Percentiles rank a stretch among this genome's conserved stretches.
Evolutionary conservation across 2,888 invertebrate genomes (phyloP).

Genomic region (Margaritifera margaritifera): DNA sequence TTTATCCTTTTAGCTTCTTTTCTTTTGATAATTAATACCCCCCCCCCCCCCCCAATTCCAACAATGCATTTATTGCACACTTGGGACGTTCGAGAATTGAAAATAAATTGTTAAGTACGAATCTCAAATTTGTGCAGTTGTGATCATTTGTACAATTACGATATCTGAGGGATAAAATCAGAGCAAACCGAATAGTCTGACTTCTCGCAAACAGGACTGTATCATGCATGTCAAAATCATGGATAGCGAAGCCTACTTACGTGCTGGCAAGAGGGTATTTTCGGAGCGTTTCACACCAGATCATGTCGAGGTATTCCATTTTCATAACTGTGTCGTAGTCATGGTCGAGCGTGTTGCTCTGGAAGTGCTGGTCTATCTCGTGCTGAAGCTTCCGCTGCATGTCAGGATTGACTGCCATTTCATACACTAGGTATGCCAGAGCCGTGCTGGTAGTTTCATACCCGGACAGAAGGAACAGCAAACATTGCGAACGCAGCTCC

Average conservation of each 20-base stretch:
- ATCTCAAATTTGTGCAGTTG: no score
- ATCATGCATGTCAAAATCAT: background rate
- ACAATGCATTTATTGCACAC: no score
- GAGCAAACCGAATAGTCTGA: no score
- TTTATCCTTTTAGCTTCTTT: no score
- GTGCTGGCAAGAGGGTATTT: conserved; percentile 71
- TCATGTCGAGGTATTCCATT: conserved; percentile 73
- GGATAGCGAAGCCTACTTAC: conserved; percentile 46
- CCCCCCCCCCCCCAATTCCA: no score
- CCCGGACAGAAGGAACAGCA: conserved; percentile 75
- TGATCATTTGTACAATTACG: no score
- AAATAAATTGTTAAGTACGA: no score
- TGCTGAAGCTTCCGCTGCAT: conserved; percentile 73
- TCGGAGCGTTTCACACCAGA: conserved; percentile 72
- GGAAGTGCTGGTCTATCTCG: conserved; percentile 71
- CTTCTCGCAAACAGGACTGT: background rate
- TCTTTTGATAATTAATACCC: no score
- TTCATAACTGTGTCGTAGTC: conserved; percentile 67
- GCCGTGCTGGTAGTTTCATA: conserved; percentile 76
- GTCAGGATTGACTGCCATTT: conserved; percentile 74
- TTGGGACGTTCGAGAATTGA: no score
- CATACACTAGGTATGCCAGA: conserved; percentile 73
- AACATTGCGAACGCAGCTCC: conserved; percentile 66
- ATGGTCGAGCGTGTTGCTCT: conserved; percentile 47
- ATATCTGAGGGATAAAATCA: no score